phyloP scores from a whole-genome alignment of 2,113 vertebrate species.

The Montifringilla adamsi region DNA sequence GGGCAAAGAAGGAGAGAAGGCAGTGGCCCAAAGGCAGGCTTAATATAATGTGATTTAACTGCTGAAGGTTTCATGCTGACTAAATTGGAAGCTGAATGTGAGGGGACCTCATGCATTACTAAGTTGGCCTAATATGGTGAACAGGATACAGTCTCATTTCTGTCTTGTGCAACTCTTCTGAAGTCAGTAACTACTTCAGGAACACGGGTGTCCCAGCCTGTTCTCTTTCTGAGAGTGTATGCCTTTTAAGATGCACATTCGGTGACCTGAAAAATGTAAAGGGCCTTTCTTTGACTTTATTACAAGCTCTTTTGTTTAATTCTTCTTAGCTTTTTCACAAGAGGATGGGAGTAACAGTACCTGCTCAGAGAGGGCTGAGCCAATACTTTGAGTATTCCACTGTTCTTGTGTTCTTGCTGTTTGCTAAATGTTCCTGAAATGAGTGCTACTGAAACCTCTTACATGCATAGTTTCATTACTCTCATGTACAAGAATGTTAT shows the following conservation, averaged over 20 bases:
- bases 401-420: not conserved
- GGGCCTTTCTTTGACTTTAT: not conserved
- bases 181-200: not conserved
- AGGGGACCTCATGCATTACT: not conserved
- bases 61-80: constrained; percentile 22
- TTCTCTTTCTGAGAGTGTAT: not conserved
- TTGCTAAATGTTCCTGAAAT: not conserved
- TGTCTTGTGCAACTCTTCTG: constrained; percentile 18
- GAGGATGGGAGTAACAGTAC: not conserved
- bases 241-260: not conserved
- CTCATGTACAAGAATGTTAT: not conserved
- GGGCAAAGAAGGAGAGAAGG: not conserved
- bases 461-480: not conserved
- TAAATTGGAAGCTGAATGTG: constrained; percentile 28
- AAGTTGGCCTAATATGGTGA: constrained; percentile 38
- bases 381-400: not conserved
- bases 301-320: not conserved
- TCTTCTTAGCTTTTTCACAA: not conserved
- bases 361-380: not conserved
- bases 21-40: not conserved
- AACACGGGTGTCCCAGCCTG: not conserved
- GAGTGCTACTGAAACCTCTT: not conserved
- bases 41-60: not conserved
- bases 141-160: constrained; percentile 31
- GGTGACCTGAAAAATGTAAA: not conserved